Base-by-base conservation (phyloP, 2,888 invertebrate species). In the Drosophila mercatorum region DNA sequence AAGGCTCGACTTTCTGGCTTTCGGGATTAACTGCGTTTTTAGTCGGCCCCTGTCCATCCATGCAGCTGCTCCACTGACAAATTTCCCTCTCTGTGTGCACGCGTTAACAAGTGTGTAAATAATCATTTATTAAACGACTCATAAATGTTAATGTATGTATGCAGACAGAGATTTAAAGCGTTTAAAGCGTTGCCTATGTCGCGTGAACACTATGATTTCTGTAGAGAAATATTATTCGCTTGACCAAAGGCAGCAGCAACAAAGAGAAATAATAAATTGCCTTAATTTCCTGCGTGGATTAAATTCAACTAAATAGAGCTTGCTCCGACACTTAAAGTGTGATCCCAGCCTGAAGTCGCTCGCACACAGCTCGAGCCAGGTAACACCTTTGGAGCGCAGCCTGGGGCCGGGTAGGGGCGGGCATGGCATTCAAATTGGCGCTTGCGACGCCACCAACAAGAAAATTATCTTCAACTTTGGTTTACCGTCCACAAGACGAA, bases 41-140 rank as follows among this genome's bases (percentile, higher is more conserved):
- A 76, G 72, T 31, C 11, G 36, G 46, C 49, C 40, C 46, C 26
- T 26, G 28, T 52, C 62, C 46, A 46, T 26, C 46, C 12, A 26
- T 41, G 41, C 44, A 22, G 22, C 12, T 43, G 28, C 40, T 57
- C 34, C 44, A 44, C 38, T 52, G 12, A 22, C 52, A 31, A 34
- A 34, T 36, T 51, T 36, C 31, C 2, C 31, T 22, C 17, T 43
- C 7, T 44, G 44, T 22, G 17, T 36, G 26, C 11, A 26, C 28
- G n/a, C 26, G 43, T 49, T 61, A 59, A 58, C 60, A 71, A 67
- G 47, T 72, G 61, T 82, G 70, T 55, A 67, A 49, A 66, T 68
- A 81, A 87, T 89, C 61, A 87, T 87, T 87, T 84, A 84, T 84
- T 89, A 83, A 84, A 89, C 67, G 60, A 69, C 84, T 89, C 81